Evolutionary conservation across 53 echinoderm and acorn worm species (phyloP).

Genomic region (Crossaster papposus): DNA sequence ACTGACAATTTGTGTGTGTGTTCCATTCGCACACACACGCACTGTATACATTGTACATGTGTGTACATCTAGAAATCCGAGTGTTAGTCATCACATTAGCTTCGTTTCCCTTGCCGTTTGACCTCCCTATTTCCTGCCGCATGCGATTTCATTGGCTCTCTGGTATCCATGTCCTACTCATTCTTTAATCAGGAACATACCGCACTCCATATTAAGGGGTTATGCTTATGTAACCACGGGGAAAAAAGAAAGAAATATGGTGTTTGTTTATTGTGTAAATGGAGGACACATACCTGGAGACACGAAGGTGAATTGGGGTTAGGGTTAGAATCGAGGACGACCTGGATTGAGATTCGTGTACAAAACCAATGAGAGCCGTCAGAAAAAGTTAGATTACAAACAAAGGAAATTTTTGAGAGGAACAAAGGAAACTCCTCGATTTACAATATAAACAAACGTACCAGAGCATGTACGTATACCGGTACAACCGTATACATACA

Average conservation of each 20-base stretch:
- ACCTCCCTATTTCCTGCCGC: slow-evolving; percentile 61
- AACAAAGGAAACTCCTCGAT: no score
- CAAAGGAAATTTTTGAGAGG: no score
- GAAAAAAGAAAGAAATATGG: neutral
- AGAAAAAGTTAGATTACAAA: no score
- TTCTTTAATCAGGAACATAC: slow-evolving; percentile 29
- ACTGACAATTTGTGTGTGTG: neutral
- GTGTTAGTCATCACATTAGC: slow-evolving; percentile 67
- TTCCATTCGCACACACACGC: neutral
- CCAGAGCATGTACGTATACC: no score
- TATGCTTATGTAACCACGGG: neutral
- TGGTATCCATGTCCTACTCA: slow-evolving; percentile 20
- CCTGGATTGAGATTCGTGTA: no score
- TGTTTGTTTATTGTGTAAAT: no score
- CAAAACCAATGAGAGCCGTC: no score
- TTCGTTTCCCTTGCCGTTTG: slow-evolving; percentile 55
- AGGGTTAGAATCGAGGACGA: no score
- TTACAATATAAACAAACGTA: no score
- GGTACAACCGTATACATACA: neutral
- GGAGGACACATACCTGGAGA: no score
- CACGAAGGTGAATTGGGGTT: no score
- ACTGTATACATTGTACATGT: no score
- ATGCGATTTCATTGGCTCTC: slow-evolving; percentile 36
- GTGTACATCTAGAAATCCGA: neutral
- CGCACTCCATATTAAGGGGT: neutral